phyloP scores from a whole-genome alignment of 2,113 vertebrate species.

The Synodontis membranacea region DNA sequence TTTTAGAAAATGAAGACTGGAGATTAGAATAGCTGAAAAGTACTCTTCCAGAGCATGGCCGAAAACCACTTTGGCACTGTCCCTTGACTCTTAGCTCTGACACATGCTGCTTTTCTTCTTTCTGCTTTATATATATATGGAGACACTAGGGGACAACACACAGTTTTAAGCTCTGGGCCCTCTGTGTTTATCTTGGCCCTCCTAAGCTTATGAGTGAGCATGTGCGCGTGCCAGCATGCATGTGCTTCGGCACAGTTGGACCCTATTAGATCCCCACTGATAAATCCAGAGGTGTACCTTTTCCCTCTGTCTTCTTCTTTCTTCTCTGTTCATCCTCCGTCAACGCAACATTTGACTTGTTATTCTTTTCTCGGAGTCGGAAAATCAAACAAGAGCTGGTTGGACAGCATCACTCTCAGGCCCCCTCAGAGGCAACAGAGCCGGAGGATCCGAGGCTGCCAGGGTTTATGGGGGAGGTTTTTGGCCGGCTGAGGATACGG shows the following conservation, averaged over 20 bases:
- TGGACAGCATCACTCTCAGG: background rate
- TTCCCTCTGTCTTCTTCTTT: background rate
- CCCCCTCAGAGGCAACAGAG: background rate
- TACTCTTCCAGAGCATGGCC: conserved; percentile 25
- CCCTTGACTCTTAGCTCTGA: background rate
- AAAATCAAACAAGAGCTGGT: conserved; percentile 33
- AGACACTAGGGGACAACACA: conserved; percentile 52
- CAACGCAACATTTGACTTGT: background rate
- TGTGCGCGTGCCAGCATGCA: conserved; percentile 7
- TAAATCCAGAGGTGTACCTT: conserved; percentile 12
- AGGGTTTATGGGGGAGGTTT: conserved; percentile 33
- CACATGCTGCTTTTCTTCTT: background rate
- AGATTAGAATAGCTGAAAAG: conserved; percentile 31
- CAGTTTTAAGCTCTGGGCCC: conserved; percentile 57
- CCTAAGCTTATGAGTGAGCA: background rate
- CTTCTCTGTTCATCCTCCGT: background rate
- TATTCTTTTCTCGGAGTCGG: conserved; percentile 34
- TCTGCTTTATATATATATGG: conserved; percentile 41
- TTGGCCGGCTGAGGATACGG: conserved; percentile 21
- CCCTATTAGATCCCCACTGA: conserved; percentile 1
- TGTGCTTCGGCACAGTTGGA: conserved; percentile 12
- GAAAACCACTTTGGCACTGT: conserved; percentile 32
- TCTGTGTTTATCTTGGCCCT: conserved; percentile 36
- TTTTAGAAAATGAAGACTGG: conserved; percentile 23
- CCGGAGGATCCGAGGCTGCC: background rate